Percentiles rank a stretch among this genome's conserved stretches.
These are phyloP conservation scores for Cyclopterus lumpus DNA, from an alignment of 2,797 vertebrate species.

Conservation along the genomic window DNA sequence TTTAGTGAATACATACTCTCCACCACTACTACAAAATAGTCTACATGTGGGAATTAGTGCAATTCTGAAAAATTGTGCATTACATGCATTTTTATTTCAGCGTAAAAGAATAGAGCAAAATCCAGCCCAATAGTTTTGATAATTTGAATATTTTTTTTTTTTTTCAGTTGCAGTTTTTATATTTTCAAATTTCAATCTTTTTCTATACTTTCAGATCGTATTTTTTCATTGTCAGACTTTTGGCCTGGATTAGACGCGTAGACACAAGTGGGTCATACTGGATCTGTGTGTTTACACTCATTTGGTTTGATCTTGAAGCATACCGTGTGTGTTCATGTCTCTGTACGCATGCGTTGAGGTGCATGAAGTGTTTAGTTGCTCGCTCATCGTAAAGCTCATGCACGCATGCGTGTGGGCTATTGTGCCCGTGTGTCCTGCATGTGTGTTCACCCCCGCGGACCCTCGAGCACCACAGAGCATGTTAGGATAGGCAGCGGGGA, in stretches of 20 bases:
- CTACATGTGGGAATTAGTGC: not conserved
- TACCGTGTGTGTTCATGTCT: not conserved
- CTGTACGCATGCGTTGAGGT: not conserved
- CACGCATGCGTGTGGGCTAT: not conserved
- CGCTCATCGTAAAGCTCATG: conserved; percentile 23
- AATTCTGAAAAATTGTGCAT: not conserved
- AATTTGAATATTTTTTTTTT: too few species aligned
- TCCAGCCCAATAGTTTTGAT: too few species aligned
- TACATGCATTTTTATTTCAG: fast-evolving
- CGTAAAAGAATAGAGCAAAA: not conserved
- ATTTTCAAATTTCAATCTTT: too few species aligned
- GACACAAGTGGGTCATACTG: conserved; percentile 7
- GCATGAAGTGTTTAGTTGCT: not conserved
- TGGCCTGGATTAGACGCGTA: too few species aligned
- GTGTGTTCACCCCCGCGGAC: conserved; percentile 48
- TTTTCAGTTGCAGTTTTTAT: too few species aligned
- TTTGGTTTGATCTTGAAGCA: not conserved
- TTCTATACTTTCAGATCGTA: too few species aligned
- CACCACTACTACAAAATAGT: not conserved
- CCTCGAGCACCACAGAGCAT: conserved; percentile 54
- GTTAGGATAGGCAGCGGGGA: conserved; percentile 54
- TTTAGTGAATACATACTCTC: not conserved
- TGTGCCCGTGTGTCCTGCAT: conserved; percentile 39
- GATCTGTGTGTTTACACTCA: not conserved
- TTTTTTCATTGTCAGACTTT: too few species aligned